Conservation (phyloP, 2,888 invertebrate species). For the Eretmocerus hayati region DNA sequence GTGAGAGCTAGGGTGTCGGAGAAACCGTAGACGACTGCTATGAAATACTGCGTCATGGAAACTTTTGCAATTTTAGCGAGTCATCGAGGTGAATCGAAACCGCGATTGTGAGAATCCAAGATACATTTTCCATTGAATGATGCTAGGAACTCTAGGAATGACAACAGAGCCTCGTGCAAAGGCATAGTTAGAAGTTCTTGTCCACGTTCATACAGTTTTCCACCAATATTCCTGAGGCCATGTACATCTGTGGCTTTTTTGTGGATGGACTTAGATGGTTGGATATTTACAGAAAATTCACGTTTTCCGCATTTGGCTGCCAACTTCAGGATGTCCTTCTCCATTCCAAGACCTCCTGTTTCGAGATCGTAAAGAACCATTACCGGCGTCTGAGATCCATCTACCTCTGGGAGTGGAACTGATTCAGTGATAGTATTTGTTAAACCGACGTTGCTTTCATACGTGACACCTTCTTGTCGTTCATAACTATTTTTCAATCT, state of each 20-base stretch:
- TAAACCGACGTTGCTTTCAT: slow-evolving; percentile 17
- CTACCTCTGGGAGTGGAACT: not conserved
- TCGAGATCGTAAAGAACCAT: slow-evolving; percentile 20
- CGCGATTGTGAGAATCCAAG: too few species aligned
- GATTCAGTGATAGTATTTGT: not conserved
- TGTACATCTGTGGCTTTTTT: slow-evolving; percentile 17
- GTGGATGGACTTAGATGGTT: slow-evolving; percentile 15
- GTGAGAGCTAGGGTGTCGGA: too few species aligned
- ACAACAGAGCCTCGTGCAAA: not conserved
- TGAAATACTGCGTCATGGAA: too few species aligned
- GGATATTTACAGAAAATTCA: slow-evolving; percentile 17
- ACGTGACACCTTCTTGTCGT: slow-evolving; percentile 14
- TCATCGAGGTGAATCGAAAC: too few species aligned
- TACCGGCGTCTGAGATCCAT: not conserved
- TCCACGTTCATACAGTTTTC: slow-evolving; percentile 1
- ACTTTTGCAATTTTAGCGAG: too few species aligned
- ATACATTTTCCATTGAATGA: too few species aligned
- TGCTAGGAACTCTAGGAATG: slow-evolving; percentile 3
- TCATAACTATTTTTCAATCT: slow-evolving; percentile 19
- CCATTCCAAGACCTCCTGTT: slow-evolving; percentile 20
- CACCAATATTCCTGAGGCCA: not conserved
- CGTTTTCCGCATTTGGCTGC: slow-evolving; percentile 13
- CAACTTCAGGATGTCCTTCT: slow-evolving; percentile 19
- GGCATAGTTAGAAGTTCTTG: not conserved
- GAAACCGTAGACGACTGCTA: too few species aligned